Percentiles rank a stretch among this genome's conserved stretches.
Evolutionary conservation across 2,888 invertebrate genomes (phyloP).

Genomic region (Margaritifera margaritifera): DNA sequence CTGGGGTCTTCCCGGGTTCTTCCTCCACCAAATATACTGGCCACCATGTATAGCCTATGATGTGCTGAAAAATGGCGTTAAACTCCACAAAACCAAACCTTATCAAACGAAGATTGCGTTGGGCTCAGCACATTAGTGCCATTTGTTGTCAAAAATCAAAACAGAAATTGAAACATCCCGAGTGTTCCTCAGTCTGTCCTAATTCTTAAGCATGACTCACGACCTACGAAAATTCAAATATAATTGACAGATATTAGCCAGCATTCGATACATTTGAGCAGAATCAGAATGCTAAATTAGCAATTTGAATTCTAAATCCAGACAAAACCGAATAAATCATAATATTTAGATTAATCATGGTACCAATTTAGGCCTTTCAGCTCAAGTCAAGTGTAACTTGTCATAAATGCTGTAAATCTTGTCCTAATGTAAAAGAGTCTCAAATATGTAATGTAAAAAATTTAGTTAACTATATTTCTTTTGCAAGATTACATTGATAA

Average conservation of each 20-base stretch:
- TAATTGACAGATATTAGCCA: not conserved
- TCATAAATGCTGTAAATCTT: too few species aligned
- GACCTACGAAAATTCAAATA: not conserved
- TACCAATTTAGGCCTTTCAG: too few species aligned
- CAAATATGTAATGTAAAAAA: too few species aligned
- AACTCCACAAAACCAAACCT: too few species aligned
- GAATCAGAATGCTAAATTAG: not conserved
- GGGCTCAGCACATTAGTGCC: constrained; percentile 8
- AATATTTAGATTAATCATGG: too few species aligned
- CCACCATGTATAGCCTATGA: too few species aligned
- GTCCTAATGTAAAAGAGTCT: too few species aligned
- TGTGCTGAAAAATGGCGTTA: too few species aligned
- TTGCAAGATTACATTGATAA: constrained; percentile 4
- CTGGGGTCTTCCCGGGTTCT: too few species aligned
- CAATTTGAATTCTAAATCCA: not conserved
- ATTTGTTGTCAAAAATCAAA: constrained; percentile 5
- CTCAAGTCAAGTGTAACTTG: too few species aligned
- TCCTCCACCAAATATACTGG: too few species aligned
- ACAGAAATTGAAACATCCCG: constrained; percentile 1
- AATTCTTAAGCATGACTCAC: not conserved
- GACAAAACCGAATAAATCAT: too few species aligned
- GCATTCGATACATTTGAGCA: not conserved
- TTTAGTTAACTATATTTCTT: not conserved
- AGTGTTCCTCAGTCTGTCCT: constrained; percentile 9
- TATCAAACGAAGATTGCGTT: not conserved